Evolutionary conservation across 2,113 vertebrate species (phyloP).

Genomic region (Elanoides forficatus): DNA sequence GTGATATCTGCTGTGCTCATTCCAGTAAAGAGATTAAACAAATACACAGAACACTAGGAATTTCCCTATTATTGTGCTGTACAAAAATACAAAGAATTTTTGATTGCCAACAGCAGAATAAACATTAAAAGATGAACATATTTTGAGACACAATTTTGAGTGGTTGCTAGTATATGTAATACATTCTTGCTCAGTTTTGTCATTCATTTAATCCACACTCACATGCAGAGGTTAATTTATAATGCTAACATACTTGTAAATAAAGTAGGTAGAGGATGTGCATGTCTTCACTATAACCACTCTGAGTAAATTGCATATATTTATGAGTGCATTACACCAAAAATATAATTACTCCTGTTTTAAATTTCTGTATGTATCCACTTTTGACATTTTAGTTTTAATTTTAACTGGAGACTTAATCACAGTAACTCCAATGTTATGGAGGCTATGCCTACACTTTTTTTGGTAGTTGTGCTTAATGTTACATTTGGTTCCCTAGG

Average conservation of each 20-base stretch:
- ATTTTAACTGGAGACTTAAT: not conserved
- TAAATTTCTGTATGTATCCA: not conserved
- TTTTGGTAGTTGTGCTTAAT: not conserved
- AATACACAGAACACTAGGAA: not conserved
- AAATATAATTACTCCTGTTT: not conserved
- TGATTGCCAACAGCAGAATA: not conserved
- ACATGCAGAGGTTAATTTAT: not conserved
- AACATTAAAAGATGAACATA: accelerated
- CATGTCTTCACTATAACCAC: not conserved
- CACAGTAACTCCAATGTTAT: not conserved
- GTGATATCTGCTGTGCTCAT: not conserved
- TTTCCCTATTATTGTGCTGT: not conserved
- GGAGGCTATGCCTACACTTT: not conserved
- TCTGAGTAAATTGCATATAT: not conserved
- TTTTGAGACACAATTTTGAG: not conserved
- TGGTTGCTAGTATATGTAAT: not conserved
- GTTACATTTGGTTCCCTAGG: not conserved
- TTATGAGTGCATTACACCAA: not conserved
- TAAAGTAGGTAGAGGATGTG: not conserved
- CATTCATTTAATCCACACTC: not conserved
- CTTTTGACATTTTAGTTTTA: not conserved
- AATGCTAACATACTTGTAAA: not conserved
- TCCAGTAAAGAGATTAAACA: not conserved
- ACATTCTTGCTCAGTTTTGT: not conserved
- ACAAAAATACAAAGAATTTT: not conserved